These are phyloP conservation scores for Chamaea fasciata DNA, from an alignment of 2,113 vertebrate species.

Conservation along the genomic window DNA sequence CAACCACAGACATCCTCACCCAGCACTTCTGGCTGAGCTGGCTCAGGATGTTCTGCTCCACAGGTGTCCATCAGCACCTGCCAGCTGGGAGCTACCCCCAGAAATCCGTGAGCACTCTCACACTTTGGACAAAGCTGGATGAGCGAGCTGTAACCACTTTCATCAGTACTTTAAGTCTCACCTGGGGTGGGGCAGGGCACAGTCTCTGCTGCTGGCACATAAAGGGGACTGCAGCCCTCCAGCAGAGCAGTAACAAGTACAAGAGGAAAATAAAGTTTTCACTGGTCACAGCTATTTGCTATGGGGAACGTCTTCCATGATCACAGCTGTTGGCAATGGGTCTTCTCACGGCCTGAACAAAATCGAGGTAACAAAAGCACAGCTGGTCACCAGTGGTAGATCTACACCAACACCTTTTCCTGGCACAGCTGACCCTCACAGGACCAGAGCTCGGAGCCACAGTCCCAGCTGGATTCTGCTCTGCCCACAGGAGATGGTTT, in stretches of 20 bases:
- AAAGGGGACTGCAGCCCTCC: background rate
- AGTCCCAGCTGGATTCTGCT: background rate
- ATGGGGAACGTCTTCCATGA: background rate
- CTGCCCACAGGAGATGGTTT: background rate
- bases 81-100: background rate
- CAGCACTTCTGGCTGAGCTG: background rate
- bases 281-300: background rate
- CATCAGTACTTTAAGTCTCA: background rate
- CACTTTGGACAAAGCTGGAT: background rate
- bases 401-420: background rate
- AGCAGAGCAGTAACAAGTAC: background rate
- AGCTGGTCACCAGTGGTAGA: background rate
- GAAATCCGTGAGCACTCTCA: background rate
- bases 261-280: background rate
- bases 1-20: background rate
- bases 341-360: background rate
- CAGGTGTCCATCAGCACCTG: background rate
- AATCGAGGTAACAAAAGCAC: background rate
- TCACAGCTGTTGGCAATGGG: background rate
- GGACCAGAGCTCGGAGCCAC: background rate
- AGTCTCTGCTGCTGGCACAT: background rate
- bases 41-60: background rate
- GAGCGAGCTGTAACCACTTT: background rate
- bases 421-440: background rate
- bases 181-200: background rate